Evolutionary conservation across 53 echinoderm and acorn worm genomes (phyloP), one percentile per base, ranked within the genome.

Genomic region (Glandiceps talaboti): DNA sequence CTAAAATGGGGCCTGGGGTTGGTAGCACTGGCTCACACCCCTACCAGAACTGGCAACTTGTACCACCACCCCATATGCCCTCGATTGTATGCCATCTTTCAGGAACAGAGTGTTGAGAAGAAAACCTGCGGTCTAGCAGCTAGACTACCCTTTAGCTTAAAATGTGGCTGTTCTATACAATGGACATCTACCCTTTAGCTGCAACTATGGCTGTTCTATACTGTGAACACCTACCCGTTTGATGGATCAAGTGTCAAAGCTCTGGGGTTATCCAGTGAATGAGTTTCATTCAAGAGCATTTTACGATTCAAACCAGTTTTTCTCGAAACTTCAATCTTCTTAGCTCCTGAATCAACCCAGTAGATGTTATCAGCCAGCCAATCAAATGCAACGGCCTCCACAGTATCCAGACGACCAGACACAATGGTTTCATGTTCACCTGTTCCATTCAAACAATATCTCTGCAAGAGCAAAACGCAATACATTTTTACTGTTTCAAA

Each of bases 331-430:
- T 97, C 97, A 1, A 97, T 86, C 33, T 79, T 82, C 27, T 89
- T 85, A 12, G 73, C n/a, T 1, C 83, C 82, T 1, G 92, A 92
- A 86, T 97, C 97, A 32, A 97, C 84, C 91, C 92, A 97, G 86
- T 97, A 97, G 0, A 97, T 26, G 79, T 97, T 97, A 27, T 74
- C 45, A 27, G 90, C 92, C 14, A 97, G 84, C 97, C 97, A 97
- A 81, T 97, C 97, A 77, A 89, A 97, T 1, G 93, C 97, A 0
- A 97, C 84, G 29, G 92, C 92, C 77, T 97, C 97, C 27, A 97
- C 91, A 14, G 92, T 93, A 0, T 91, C 83, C 25, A 97, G 75
- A 30, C 75, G 82, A 1, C 74, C 64, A 32, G 80, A 29, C 1
- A 88, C 85, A 30, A 93, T 85, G 0, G 78, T 30, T 28, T 83